Evolutionary conservation across 2,113 vertebrate species (phyloP).

Genomic region (Cisticola juncidis): DNA sequence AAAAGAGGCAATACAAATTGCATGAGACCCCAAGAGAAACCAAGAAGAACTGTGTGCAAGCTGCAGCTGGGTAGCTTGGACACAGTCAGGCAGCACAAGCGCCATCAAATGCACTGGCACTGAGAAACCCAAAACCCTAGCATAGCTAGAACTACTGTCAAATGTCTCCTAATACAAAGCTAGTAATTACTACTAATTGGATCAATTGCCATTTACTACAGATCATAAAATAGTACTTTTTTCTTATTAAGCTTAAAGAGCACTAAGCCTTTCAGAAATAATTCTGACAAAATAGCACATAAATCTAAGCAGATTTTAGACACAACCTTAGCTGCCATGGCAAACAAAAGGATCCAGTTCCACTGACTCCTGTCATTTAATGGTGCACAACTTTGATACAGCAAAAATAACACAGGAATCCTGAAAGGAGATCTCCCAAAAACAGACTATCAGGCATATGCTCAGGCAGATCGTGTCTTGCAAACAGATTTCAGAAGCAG

Average conservation of each 20-base stretch:
- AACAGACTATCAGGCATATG: conserved; percentile 68
- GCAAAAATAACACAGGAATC: background rate
- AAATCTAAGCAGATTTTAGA: background rate
- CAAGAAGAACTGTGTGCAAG: background rate
- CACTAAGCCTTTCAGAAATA: background rate
- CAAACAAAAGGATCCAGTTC: background rate
- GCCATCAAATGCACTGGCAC: background rate
- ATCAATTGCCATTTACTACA: background rate
- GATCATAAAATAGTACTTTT: background rate
- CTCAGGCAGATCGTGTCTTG: conserved; percentile 60
- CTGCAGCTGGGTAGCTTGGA: background rate
- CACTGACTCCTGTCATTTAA: background rate
- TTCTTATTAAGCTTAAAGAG: background rate
- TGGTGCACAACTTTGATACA: background rate
- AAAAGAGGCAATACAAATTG: background rate
- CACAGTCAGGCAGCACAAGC: background rate
- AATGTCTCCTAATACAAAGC: background rate
- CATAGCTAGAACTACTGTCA: background rate
- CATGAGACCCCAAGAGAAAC: background rate
- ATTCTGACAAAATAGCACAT: background rate
- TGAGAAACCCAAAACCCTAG: background rate
- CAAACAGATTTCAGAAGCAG: conserved; percentile 79
- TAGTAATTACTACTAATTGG: background rate
- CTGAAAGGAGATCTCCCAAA: conserved; percentile 54
- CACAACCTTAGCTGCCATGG: background rate